phyloP scores from a whole-genome alignment of 2,888 invertebrate species.

The Ectropis crepuscularia region DNA sequence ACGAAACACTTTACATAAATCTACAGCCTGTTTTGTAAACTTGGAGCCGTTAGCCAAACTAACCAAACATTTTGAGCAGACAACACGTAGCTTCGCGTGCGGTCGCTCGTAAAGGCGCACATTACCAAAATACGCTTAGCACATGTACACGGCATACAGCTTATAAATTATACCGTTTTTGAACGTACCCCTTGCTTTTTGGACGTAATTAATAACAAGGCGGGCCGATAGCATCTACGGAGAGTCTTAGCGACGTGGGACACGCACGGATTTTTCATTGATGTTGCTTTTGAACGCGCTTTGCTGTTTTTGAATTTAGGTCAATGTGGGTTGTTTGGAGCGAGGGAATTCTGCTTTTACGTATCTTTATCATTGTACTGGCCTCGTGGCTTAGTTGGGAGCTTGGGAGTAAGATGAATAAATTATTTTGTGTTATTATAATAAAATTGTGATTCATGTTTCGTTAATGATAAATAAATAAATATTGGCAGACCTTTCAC shows the following conservation, averaged over 20 bases:
- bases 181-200: slow-evolving; percentile 66
- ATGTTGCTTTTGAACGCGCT: slow-evolving; percentile 12
- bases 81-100: slow-evolving; percentile 62
- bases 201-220: slow-evolving; percentile 77
- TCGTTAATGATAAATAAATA: too few species aligned
- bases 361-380: not conserved
- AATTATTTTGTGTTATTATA: too few species aligned
- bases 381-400: not conserved
- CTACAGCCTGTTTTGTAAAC: slow-evolving; percentile 1
- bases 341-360: not conserved
- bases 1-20: slow-evolving; percentile 1
- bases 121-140: slow-evolving; percentile 75
- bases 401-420: too few species aligned
- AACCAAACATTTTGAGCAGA: slow-evolving; percentile 36
- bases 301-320: slow-evolving; percentile 9
- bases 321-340: slow-evolving; percentile 1
- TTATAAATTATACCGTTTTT: slow-evolving; percentile 71
- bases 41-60: slow-evolving; percentile 7
- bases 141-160: slow-evolving; percentile 70
- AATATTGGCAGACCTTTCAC: too few species aligned
- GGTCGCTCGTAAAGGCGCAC: slow-evolving; percentile 66
- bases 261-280: slow-evolving; percentile 48
- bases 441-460: too few species aligned
- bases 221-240: slow-evolving; percentile 70
- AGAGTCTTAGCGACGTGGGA: slow-evolving; percentile 50